A percentile compares a stretch with the other conserved stretches of the same genome.
These are phyloP conservation scores for Saguinus imperator DNA, from an alignment of 2,113 vertebrate species.

Conservation along the genomic window DNA sequence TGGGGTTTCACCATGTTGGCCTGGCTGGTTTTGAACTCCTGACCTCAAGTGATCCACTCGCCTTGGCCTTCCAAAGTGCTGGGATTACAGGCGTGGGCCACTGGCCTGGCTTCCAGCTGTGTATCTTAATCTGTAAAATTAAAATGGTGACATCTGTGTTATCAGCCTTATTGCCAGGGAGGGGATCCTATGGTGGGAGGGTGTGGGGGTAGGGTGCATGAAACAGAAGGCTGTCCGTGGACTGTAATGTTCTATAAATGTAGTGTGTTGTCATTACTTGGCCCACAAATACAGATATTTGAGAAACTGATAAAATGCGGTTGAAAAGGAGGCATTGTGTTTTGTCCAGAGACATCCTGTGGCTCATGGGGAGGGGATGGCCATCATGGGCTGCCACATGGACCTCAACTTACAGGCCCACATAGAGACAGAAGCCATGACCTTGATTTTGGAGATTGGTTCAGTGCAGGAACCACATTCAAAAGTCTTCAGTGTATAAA, in stretches of 20 bases:
- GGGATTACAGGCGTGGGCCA: no score
- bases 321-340: not conserved
- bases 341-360: not conserved
- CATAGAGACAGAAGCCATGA: not conserved
- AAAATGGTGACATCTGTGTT: not conserved
- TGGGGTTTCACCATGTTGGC: no score
- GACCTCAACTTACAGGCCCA: not conserved
- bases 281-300: not conserved
- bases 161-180: not conserved
- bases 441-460: not conserved
- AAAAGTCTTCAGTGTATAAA: not conserved
- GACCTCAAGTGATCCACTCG: no score
- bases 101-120: no score
- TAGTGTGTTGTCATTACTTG: not conserved
- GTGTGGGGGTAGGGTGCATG: not conserved
- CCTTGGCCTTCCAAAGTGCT: no score
- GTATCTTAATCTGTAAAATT: not conserved
- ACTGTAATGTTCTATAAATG: not conserved
- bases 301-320: not conserved
- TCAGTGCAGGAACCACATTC: not conserved
- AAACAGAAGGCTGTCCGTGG: not conserved
- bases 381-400: not conserved
- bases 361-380: not conserved
- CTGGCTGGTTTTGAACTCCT: no score
- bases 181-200: not conserved